These are phyloP conservation scores for Sebastes vulpes DNA, from an alignment of 2,797 vertebrate species.

Conservation along the genomic window DNA sequence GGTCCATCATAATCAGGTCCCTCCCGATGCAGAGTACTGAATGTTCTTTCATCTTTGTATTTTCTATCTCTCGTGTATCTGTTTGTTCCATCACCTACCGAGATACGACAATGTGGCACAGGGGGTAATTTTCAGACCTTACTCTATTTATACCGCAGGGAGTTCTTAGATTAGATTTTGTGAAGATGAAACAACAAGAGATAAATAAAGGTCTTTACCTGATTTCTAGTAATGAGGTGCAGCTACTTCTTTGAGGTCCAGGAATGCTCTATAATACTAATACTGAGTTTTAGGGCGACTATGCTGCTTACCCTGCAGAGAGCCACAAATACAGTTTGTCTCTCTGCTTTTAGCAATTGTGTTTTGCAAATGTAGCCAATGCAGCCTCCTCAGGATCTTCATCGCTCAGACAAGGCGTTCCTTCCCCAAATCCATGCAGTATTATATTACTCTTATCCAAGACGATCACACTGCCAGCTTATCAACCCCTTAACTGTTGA, in stretches of 20 bases:
- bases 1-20: background rate
- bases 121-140: background rate
- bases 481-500: slow-evolving; percentile 42
- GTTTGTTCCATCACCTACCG: background rate
- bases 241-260: background rate
- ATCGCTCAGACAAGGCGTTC: slow-evolving; percentile 9
- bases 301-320: background rate
- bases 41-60: background rate
- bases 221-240: background rate
- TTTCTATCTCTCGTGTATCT: background rate
- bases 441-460: slow-evolving; percentile 25
- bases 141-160: background rate
- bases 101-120: background rate
- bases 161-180: slow-evolving; percentile 7
- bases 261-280: background rate
- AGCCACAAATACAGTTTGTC: slow-evolving; percentile 5
- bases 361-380: slow-evolving; percentile 7
- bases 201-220: background rate
- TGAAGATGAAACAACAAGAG: background rate
- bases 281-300: background rate
- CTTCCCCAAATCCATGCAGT: slow-evolving; percentile 25
- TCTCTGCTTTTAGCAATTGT: background rate
- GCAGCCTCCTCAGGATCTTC: slow-evolving; percentile 11
- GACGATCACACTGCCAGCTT: slow-evolving; percentile 29
- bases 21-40: background rate